Conservation (phyloP, 1,140 invertebrate genomes). For the Polypedilum pembai region DNA sequence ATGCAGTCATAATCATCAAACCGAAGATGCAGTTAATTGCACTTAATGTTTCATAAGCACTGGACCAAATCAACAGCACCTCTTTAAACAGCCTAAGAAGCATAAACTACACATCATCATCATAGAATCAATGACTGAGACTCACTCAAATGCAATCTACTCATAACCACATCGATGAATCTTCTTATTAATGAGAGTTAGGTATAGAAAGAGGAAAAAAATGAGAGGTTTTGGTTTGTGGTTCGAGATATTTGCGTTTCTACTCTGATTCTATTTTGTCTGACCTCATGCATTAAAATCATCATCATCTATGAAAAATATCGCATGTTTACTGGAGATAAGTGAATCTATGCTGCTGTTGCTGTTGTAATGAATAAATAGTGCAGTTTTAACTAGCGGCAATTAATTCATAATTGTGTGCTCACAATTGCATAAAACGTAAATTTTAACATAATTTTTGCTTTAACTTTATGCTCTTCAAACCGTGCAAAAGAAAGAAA, state of each 20-base stretch:
- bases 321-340: slow-evolving; percentile 2
- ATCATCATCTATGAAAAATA: not conserved
- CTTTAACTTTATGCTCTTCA: not conserved
- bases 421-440: slow-evolving; percentile 28
- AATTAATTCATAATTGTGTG: slow-evolving; percentile 25
- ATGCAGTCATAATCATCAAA: not conserved
- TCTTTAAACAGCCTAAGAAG: not conserved
- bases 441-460: slow-evolving; percentile 14
- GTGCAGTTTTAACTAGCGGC: slow-evolving; percentile 4
- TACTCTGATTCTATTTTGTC: not conserved
- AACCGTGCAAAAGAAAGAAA: not conserved
- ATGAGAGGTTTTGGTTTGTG: not conserved
- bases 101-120: not conserved
- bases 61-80: slow-evolving; percentile 10
- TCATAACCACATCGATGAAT: slow-evolving; percentile 11
- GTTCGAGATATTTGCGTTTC: not conserved
- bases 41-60: not conserved
- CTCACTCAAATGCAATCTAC: not conserved
- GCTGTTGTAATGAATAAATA: not conserved
- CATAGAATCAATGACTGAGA: not conserved
- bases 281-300: not conserved
- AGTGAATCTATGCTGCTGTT: not conserved
- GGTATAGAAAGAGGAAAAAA: too few relatives aligned
- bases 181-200: not conserved
- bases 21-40: slow-evolving; percentile 11